phyloP scores from a whole-genome alignment of 1,140 invertebrate species.

The Solenopsis fugax region DNA sequence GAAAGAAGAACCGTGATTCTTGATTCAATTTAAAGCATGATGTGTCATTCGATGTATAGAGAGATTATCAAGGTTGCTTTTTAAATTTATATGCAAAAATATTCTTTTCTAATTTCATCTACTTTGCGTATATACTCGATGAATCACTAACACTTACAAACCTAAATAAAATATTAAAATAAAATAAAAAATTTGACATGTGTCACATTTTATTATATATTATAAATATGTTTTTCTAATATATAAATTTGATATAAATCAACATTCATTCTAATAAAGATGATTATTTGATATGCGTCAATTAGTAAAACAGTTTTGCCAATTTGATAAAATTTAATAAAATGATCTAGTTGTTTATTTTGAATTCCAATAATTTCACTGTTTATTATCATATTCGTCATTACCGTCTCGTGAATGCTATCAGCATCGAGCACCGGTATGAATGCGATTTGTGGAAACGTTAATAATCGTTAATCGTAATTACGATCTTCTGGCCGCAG shows the following conservation, averaged over 20 bases:
- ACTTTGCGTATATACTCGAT: background rate
- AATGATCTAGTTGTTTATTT: background rate
- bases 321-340: conserved; percentile 33
- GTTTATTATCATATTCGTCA: conserved; percentile 28
- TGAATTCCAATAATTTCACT: background rate
- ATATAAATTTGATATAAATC: background rate
- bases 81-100: background rate
- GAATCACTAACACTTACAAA: background rate
- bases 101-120: background rate
- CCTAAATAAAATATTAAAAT: background rate
- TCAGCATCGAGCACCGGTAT: conserved; percentile 33
- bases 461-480: conserved; percentile 61
- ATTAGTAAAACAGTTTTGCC: background rate
- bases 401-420: conserved; percentile 25
- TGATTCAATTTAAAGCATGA: conserved; percentile 16
- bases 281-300: background rate
- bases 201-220: background rate
- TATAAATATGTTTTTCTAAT: background rate
- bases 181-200: background rate
- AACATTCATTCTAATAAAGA: background rate
- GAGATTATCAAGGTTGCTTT: background rate
- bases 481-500: conserved; percentile 58
- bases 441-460: conserved; percentile 48
- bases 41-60: background rate
- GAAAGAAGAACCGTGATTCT: background rate